phyloP scores from a whole-genome alignment of 2,113 vertebrate genomes.

The Cariama cristata region DNA sequence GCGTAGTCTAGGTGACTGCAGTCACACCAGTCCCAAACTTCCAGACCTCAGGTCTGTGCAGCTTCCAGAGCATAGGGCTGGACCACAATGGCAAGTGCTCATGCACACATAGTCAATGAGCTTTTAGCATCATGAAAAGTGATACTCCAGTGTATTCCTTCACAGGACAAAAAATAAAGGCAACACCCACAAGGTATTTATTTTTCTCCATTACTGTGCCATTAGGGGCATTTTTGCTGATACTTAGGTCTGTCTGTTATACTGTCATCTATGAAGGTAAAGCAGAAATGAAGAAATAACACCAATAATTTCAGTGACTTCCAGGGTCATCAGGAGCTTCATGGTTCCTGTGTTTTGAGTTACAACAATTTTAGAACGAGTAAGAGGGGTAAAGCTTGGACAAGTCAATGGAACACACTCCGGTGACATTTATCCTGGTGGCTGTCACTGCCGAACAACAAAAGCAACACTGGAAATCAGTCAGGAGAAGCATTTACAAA shows the following conservation, averaged over 20 bases:
- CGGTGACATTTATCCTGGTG: neutral
- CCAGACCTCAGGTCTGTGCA: neutral
- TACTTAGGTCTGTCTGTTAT: neutral
- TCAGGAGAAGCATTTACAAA: neutral
- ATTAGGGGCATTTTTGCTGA: neutral
- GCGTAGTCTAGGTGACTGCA: accelerated
- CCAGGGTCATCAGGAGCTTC: neutral
- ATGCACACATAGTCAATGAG: neutral
- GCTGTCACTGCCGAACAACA: neutral
- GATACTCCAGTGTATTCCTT: neutral
- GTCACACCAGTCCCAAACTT: neutral
- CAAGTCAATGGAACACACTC: neutral
- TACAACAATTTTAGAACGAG: neutral
- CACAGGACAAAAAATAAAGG: neutral
- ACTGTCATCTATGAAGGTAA: neutral
- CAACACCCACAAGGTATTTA: neutral
- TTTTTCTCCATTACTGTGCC: neutral
- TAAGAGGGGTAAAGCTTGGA: neutral
- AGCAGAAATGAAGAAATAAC: neutral
- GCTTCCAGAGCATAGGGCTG: accelerated
- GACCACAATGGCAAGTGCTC: neutral
- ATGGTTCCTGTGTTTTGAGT: neutral
- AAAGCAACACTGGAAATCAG: neutral
- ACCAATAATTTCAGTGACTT: neutral
- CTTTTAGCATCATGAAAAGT: neutral